These are phyloP conservation scores for Drosophila buzzatii DNA, from an alignment of 2,888 invertebrate species.

Conservation along the genomic window DNA sequence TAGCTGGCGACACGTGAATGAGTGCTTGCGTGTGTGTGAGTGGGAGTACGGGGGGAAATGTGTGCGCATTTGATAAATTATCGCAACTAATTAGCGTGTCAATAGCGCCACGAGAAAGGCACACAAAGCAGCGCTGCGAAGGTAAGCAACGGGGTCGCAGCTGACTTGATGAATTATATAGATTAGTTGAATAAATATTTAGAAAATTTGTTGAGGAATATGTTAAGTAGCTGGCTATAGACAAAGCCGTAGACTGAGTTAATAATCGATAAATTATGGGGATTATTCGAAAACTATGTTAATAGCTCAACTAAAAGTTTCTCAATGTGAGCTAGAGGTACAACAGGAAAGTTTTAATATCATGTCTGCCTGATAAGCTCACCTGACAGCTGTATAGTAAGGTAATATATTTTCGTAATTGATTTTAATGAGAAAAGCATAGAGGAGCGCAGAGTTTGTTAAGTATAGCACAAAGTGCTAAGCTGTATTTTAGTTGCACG, in stretches of 20 bases:
- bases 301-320: not conserved
- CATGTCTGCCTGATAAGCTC: not conserved
- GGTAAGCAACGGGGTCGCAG: not conserved
- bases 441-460: not conserved
- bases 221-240: not conserved
- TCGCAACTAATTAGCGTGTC: constrained; percentile 75
- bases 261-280: not conserved
- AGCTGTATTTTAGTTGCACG: not conserved
- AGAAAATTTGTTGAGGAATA: not conserved
- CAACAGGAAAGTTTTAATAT: not conserved
- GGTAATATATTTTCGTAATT: no score
- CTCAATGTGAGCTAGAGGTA: no score
- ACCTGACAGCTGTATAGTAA: not conserved
- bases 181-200: constrained; percentile 42
- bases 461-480: not conserved
- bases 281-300: not conserved
- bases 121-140: constrained; percentile 4
- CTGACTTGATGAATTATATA: constrained; percentile 32
- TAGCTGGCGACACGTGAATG: constrained; percentile 42
- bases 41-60: constrained; percentile 6
- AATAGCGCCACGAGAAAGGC: constrained; percentile 57
- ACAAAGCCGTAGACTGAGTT: not conserved
- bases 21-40: not conserved
- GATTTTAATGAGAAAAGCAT: constrained; percentile 9
- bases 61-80: constrained; percentile 63